Evolutionary conservation across 2,888 invertebrate species (phyloP).

Genomic region (Pseudococcus jackbeardsleyi): DNA sequence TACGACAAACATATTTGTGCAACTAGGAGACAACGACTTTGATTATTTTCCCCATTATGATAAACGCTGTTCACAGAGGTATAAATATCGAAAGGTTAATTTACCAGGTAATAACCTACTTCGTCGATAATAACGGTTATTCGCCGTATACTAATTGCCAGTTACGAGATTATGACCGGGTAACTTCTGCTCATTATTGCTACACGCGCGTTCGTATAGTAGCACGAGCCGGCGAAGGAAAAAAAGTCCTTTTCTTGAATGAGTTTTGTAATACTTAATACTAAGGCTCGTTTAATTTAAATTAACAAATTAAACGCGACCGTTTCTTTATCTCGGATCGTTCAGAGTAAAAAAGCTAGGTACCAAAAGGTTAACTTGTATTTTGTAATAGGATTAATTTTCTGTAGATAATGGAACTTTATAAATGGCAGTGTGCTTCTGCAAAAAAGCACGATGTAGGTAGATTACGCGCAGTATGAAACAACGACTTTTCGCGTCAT

Average conservation of each 20-base stretch:
- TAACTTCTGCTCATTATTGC: conserved; percentile 42
- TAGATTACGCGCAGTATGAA: background rate
- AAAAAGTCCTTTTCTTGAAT: conserved; percentile 27
- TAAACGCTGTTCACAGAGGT: background rate
- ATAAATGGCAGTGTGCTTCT: background rate
- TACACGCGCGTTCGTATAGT: conserved; percentile 16
- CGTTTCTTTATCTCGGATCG: background rate
- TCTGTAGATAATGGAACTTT: background rate
- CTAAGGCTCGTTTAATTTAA: conserved; percentile 39
- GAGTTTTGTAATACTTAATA: conserved; percentile 34
- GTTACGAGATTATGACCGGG: conserved; percentile 31
- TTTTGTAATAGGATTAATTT: conserved; percentile 26
- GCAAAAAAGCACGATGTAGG: background rate
- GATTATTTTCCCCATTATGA: background rate
- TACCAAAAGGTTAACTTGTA: background rate
- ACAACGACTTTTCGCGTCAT: background rate
- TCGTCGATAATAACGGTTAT: conserved; percentile 33
- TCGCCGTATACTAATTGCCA: conserved; percentile 5
- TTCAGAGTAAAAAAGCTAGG: background rate
- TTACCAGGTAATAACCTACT: conserved; percentile 33
- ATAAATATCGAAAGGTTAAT: conserved; percentile 35
- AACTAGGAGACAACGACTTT: conserved; percentile 25
- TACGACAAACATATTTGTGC: background rate
- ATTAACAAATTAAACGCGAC: conserved; percentile 7
- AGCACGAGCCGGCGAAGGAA: background rate